These are phyloP conservation scores for Tinea trinotella DNA, from an alignment of 2,888 invertebrate species.

Conservation along the genomic window DNA sequence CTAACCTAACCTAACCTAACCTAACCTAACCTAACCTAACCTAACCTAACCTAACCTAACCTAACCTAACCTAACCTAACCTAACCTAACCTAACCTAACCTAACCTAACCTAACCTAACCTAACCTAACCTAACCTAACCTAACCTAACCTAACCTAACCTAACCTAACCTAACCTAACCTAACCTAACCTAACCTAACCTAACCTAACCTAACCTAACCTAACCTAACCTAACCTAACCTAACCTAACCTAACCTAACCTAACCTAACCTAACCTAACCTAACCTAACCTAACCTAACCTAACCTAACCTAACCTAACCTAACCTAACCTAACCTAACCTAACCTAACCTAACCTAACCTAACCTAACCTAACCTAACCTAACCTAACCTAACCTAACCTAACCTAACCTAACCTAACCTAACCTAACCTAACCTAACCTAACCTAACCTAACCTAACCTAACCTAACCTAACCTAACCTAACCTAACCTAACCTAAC, in stretches of 20 bases:
- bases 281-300: conserved; percentile 17
- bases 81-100: conserved; percentile 19
- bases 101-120: conserved; percentile 21
- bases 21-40: conserved; percentile 22
- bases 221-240: conserved; percentile 25
- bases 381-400: conserved; percentile 4
- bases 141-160: conserved; percentile 26
- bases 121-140: conserved; percentile 26
- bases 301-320: conserved; percentile 21
- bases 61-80: conserved; percentile 19
- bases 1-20: conserved; percentile 22
- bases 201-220: conserved; percentile 26
- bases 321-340: conserved; percentile 6
- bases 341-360: conserved; percentile 4
- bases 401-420: conserved; percentile 4
- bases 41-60: conserved; percentile 22
- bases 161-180: conserved; percentile 26
- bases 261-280: conserved; percentile 19
- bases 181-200: conserved; percentile 26
- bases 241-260: conserved; percentile 21
- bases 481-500: conserved; percentile 2
- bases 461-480: conserved; percentile 18
- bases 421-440: conserved; percentile 6
- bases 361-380: conserved; percentile 4
- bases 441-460: conserved; percentile 18